Evolutionary conservation across 2,113 vertebrate genomes (phyloP), one percentile per base, ranked within the genome.

Genomic region (Ifrita kowaldi): DNA sequence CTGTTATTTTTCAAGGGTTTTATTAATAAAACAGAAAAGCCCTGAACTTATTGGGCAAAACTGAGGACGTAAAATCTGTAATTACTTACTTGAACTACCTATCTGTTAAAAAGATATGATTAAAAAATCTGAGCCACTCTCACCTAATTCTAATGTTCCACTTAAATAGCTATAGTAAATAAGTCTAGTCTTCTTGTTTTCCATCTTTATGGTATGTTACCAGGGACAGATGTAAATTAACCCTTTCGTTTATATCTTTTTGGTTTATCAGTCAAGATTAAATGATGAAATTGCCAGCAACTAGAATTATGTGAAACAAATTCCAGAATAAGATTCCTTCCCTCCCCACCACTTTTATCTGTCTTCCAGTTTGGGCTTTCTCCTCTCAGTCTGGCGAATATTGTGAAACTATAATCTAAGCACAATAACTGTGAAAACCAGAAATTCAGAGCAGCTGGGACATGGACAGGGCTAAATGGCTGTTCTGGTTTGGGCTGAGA

Each of bases 1-100:
- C 33, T 65, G 65, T 37, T 18, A 49, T 85, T 85, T 94, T 90
- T 42, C 62, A 85, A 49, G 20, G 18, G 1, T 41, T 73, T 87
- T 90, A 26, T 80, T 89, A n/a, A 46, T 81, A 87, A 56, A 89
- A 56, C 27, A 41, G 70, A 71, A 85, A 85, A 76, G 46, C 7
- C 6, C 56, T 50, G 57, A 82, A 76, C 5, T 71, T 85, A 49
- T 2, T 65, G 2, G 32, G 24, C 8, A 88, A 79, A 94, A 42
- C 12, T 0, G 0, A 80, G 27, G 12, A 39, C 4, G 1, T 71
- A 19, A 79, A 67, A 47, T 82, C 14, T 82, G 24, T 85, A 52
- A 76, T 92, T 93, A 83, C 32, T 77, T 55, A 63, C 32, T 86
- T 80, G 49, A 90, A 59, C 16, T 50, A 53, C 44, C 7, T 62